Conservation (phyloP, 2,113 vertebrate species). For the Cepphus grylle region DNA sequence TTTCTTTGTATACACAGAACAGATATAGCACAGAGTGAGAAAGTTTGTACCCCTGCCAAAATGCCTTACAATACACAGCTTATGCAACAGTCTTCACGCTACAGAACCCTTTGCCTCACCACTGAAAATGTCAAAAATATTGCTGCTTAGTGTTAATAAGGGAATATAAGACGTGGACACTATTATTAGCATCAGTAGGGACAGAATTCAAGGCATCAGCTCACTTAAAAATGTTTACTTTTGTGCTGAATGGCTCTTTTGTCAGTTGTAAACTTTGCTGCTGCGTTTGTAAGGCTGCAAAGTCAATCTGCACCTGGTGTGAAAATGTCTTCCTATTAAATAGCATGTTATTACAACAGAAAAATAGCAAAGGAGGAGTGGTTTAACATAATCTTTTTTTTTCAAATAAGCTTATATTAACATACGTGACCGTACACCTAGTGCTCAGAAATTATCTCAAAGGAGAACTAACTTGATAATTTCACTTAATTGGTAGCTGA, state of each 20-base stretch:
- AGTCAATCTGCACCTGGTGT: not conserved
- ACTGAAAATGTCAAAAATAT: not conserved
- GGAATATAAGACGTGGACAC: not conserved
- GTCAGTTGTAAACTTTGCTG: conserved; percentile 10
- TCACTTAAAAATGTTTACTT: not conserved
- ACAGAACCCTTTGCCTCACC: not conserved
- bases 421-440: not conserved
- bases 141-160: not conserved
- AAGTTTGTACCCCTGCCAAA: conserved; percentile 49
- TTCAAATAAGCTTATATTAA: not conserved
- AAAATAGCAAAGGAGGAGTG: not conserved
- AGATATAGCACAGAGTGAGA: conserved; percentile 30
- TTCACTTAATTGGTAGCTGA: not conserved
- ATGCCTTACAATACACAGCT: conserved; percentile 23
- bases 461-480: not conserved
- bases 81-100: conserved; percentile 20
- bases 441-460: not conserved
- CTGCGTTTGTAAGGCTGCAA: not conserved
- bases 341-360: not conserved
- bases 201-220: not conserved
- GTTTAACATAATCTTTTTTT: not conserved
- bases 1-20: conserved; percentile 18
- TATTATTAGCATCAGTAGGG: not conserved
- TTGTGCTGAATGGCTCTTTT: conserved; percentile 3
- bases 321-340: not conserved